phyloP scores from a whole-genome alignment of 2,113 vertebrate species.

The Poeciliopsis occidentalis region DNA sequence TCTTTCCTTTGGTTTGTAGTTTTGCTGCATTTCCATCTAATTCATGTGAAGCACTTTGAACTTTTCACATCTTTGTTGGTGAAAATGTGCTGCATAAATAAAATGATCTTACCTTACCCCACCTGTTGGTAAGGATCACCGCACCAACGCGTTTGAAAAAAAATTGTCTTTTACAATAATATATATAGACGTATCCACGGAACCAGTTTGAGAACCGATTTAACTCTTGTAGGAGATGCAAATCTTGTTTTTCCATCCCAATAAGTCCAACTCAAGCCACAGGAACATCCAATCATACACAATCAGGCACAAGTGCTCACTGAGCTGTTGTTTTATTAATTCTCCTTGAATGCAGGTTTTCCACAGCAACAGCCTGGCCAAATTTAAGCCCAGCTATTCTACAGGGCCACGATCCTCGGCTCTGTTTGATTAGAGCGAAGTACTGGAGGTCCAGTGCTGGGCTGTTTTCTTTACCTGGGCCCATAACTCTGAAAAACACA shows the following conservation, averaged over 20 bases:
- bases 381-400: conserved; percentile 61
- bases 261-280: background rate
- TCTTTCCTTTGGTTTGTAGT: too few relatives aligned
- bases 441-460: conserved; percentile 74
- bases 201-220: background rate
- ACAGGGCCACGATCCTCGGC: conserved; percentile 59
- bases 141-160: background rate
- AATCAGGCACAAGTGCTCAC: conserved; percentile 46
- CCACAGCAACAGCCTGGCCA: conserved; percentile 53
- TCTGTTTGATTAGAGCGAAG: conserved; percentile 76
- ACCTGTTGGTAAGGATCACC: too few relatives aligned
- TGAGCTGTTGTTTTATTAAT: conserved; percentile 34
- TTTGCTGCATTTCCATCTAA: too few relatives aligned
- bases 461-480: conserved; percentile 78
- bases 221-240: background rate
- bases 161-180: background rate
- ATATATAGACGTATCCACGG: background rate
- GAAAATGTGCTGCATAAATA: too few relatives aligned
- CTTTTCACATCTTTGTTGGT: too few relatives aligned
- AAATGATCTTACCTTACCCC: too few relatives aligned
- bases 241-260: background rate
- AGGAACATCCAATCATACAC: conserved; percentile 40
- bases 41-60: too few relatives aligned
- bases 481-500: conserved; percentile 81
- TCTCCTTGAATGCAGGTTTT: conserved; percentile 63